A percentile compares a stretch with the other conserved stretches of the same genome.
phyloP scores from a whole-genome alignment of 2,888 invertebrate species.

The Erebia ligea region DNA sequence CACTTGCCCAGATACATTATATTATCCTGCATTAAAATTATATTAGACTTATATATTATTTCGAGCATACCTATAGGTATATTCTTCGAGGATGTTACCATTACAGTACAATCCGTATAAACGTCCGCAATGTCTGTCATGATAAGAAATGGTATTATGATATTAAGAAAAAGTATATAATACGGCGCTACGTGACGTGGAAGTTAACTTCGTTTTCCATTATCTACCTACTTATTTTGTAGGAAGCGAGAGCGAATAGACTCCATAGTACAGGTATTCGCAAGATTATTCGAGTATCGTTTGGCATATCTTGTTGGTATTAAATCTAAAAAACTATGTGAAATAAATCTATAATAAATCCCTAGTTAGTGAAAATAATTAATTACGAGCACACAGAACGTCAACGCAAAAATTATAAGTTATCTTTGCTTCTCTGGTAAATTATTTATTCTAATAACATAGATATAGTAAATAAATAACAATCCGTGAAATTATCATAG shows the following conservation, averaged over 20 bases:
- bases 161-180: constrained; percentile 65
- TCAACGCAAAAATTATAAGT: neutral
- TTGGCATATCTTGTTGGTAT: neutral
- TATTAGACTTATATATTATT: no score
- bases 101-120: constrained; percentile 12
- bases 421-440: neutral
- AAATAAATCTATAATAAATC: no score
- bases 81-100: no score
- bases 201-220: constrained; percentile 46
- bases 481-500: neutral
- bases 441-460: neutral
- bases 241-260: constrained; percentile 22
- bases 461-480: neutral
- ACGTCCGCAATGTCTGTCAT: constrained; percentile 13
- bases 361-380: neutral
- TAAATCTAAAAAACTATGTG: no score
- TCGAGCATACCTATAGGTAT: no score
- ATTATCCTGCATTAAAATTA: no score
- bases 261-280: neutral
- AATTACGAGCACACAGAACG: neutral
- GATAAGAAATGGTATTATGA: constrained; percentile 38
- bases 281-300: neutral
- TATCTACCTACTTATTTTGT: constrained; percentile 32
- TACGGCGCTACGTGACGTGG: constrained; percentile 58
- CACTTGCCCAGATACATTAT: no score